phyloP scores from a whole-genome alignment of 1,140 invertebrate species.

The Gryon sp. region DNA sequence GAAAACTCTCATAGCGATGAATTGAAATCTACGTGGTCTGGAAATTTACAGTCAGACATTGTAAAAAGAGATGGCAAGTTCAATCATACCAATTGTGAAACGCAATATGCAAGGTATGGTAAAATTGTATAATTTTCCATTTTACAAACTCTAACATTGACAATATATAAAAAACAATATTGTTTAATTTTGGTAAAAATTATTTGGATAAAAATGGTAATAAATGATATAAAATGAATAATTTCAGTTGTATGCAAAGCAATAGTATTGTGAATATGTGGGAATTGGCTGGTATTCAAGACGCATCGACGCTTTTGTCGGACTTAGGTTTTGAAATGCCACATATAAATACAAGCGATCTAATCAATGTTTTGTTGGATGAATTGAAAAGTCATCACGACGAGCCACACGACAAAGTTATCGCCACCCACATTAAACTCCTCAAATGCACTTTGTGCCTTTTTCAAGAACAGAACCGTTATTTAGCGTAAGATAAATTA shows the following conservation, averaged over 20 bases:
- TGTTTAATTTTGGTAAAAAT: constrained; percentile 50
- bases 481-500: constrained; percentile 77
- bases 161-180: too few relatives aligned
- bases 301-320: constrained; percentile 82
- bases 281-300: constrained; percentile 84
- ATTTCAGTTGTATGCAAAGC: constrained; percentile 71
- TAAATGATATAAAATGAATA: constrained; percentile 13
- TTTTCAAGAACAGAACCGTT: constrained; percentile 82
- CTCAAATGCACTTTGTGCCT: constrained; percentile 81
- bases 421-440: constrained; percentile 78
- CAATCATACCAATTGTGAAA: constrained; percentile 60
- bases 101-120: constrained; percentile 68
- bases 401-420: constrained; percentile 72
- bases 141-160: too few relatives aligned
- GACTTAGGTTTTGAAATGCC: constrained; percentile 85
- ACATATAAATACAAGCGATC: constrained; percentile 83
- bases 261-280: constrained; percentile 84
- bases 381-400: constrained; percentile 82
- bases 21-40: constrained; percentile 67
- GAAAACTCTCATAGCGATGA: constrained; percentile 67
- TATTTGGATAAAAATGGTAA: constrained; percentile 2
- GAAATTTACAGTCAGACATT: constrained; percentile 56
- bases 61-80: constrained; percentile 65
- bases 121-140: too few relatives aligned
- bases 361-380: constrained; percentile 87